A percentile compares a stretch with the other conserved stretches of the same genome.
Evolutionary conservation across 23 tunicate species (phyloP).

Genomic region (Trididemnum nubilum): DNA sequence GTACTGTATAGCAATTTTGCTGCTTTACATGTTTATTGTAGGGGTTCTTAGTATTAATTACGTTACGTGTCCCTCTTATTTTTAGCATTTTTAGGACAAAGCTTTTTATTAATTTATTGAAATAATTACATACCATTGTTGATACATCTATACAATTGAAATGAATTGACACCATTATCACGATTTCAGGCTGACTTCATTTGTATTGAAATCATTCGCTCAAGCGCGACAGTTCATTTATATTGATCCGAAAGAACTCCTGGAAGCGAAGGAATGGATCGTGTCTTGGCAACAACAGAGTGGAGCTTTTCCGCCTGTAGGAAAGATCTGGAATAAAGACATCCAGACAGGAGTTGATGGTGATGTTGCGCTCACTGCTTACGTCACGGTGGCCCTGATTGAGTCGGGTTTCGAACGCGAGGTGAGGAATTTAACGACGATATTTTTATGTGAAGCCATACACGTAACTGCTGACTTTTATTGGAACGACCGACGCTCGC

Average conservation of each 20-base stretch:
- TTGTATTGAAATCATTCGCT: constrained; percentile 90
- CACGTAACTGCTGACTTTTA: neutral
- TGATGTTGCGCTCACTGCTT: constrained; percentile 90
- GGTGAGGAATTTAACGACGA: constrained; percentile 20
- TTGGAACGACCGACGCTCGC: no score
- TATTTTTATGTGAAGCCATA: neutral
- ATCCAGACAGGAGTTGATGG: constrained; percentile 75
- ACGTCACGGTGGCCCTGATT: constrained; percentile 70
- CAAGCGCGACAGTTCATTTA: constrained; percentile 86
- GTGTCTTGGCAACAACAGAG: constrained; percentile 66
- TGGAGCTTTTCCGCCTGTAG: constrained; percentile 92
- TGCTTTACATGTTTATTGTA: no score
- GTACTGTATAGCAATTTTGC: no score
- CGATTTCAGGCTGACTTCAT: constrained; percentile 94
- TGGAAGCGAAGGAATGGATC: constrained; percentile 83
- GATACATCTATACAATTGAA: no score
- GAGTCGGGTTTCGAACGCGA: constrained; percentile 72
- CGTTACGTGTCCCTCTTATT: no score
- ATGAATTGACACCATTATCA: no score
- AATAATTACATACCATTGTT: no score
- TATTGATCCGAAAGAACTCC: constrained; percentile 83
- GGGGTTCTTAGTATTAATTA: no score
- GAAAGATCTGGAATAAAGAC: constrained; percentile 93
- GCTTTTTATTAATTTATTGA: no score
- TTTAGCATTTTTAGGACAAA: no score